Base-by-base conservation (phyloP, 2,113 vertebrate genomes). In the Pseudopipra pipra region DNA sequence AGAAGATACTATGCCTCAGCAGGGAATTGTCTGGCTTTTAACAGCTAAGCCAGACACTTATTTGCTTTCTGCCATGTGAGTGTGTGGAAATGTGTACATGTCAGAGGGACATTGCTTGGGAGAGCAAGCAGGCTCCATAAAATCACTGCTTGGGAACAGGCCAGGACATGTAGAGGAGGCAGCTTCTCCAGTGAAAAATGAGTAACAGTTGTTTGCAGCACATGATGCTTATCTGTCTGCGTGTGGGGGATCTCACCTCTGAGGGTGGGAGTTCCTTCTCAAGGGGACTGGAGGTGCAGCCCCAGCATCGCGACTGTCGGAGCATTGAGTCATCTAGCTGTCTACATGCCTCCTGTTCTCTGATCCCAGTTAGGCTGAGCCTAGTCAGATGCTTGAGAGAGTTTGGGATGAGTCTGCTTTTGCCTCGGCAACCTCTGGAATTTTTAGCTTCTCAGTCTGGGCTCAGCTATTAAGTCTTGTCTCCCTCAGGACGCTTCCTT, bases 401-500 rank as follows among this genome's bases (percentile, higher is more conserved):
- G 31, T 11, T 43, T 47, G 43, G 63, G 58, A 18, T 65, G 55
- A 62, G 37, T 46, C 83, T 77, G 63, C n/a, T 49, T 91, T 41
- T 55, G 62, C 52, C 56, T 80, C 0, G 0, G 11, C 51, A 33
- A 0, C 37, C 41, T 39, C 56, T 22, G 90, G 44, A 76, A 9
- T 86, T 82, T 83, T 76, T 31, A 85, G 55, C 33, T 85, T 85
- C 54, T 87, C 10, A 3, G 46, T 80, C 44, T n/a, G 74, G 49
- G 54, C 39, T 83, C 65, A 39, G 18, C 63, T 55, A 0, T 27
- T 0, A 0, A 80, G 16, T 35, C 52, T 59, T 3, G 0, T 63
- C 49, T 61, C 16, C 23, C 37, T 46, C 27, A 14, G 5, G 78
- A 8, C 2, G 5, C 68, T 81, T 30, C 33, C 37, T 61, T 67